Base-by-base conservation (phyloP, 2,113 vertebrate genomes). In the Hiodon tergisus region DNA sequence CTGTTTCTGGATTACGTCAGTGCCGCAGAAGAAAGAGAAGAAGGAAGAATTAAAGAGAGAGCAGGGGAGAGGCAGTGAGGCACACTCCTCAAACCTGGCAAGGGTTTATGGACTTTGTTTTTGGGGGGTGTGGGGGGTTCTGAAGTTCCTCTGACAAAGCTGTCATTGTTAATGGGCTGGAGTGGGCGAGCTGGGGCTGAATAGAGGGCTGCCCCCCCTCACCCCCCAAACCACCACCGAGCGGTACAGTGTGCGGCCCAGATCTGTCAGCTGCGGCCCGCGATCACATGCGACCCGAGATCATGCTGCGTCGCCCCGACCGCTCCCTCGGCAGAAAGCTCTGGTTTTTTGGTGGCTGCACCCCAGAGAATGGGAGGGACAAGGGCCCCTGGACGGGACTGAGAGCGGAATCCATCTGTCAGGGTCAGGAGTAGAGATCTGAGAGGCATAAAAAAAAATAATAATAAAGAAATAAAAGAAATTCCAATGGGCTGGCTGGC, bases 1-100 rank as follows among this genome's bases (percentile, higher is more conserved):
- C 92, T 88, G 92, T 89, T 92, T 90, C 93, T 90, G 86, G 92
- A 93, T 95, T 93, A 94, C 93, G 93, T 97, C 95, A 96, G 92
- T 86, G 89, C 84, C 76, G 82, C 82, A 89, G 86, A 89, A 90
- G 89, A 86, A 86, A 90, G 87, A 84, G 87, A 87, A 84, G 72
- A 80, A 76, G 78, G 80, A 80, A 77, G 84, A 67, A 74, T 76
- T 77, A 80, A 76, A 79, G 2, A 8, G 62, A 65, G 81, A 76
- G 77, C 73, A 79, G 80, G 81, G 78, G 85, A 31, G 80, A 85
- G 87, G 81, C 81, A 81, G 82, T 82, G 82, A 81, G 85, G 85
- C 89, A 89, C 90, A 93, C 92, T 93, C 91, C 91, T 92, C 90
- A 90, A 86, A 89, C 87, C 91, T 89, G 88, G 83, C 74, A 54